Conservation (phyloP, 2,888 invertebrate genomes). For the Chelonus formosanus region DNA sequence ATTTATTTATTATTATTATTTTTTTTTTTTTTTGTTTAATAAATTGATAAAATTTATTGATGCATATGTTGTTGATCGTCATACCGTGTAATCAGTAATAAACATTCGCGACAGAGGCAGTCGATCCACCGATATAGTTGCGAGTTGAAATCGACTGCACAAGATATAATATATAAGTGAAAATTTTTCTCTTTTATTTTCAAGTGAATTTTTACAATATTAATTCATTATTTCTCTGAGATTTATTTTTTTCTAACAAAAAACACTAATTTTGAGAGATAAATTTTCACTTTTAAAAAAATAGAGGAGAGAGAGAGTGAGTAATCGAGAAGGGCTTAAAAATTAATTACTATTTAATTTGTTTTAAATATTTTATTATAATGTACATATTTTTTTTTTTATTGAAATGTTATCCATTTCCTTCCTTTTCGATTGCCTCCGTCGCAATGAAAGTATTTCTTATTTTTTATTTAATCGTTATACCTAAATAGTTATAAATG, state of each 20-base stretch:
- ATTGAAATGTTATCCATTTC: slow-evolving; percentile 26
- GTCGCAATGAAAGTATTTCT: slow-evolving; percentile 17
- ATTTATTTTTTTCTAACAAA: slow-evolving; percentile 23
- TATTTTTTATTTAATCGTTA: slow-evolving; percentile 12
- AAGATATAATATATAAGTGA: slow-evolving; percentile 14
- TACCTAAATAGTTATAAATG: no score
- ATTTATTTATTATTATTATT: no score
- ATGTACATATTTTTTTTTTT: no score
- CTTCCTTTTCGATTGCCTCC: slow-evolving; percentile 35
- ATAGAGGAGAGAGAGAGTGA: slow-evolving; percentile 5
- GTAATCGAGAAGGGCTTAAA: background rate
- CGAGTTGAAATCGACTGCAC: slow-evolving; percentile 27
- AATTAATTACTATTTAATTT: no score
- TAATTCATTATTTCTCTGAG: slow-evolving; percentile 8
- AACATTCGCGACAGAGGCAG: slow-evolving; percentile 35
- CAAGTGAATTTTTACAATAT: background rate
- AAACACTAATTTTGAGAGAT: slow-evolving; percentile 5
- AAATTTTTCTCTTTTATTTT: slow-evolving; percentile 1
- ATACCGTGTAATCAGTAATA: background rate
- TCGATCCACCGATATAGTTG: slow-evolving; percentile 31
- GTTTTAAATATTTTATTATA: no score
- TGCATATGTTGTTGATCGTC: no score
- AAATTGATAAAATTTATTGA: background rate
- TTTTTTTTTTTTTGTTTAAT: background rate
- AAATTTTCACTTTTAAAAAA: background rate